Evolutionary conservation across 2,113 vertebrate genomes (phyloP).

Genomic region (Formicarius rufipectus): DNA sequence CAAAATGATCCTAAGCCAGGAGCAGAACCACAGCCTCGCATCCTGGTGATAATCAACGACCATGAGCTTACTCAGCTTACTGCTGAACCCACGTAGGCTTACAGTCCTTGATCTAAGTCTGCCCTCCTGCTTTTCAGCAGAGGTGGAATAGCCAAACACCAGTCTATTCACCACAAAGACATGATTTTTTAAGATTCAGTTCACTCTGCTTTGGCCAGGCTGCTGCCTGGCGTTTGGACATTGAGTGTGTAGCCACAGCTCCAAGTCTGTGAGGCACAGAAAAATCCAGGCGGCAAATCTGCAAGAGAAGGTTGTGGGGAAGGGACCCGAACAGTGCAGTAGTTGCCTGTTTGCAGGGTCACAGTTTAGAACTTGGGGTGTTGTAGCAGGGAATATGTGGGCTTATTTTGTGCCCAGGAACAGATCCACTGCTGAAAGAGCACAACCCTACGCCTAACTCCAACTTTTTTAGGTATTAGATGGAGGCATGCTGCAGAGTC

Average conservation of each 20-base stretch:
- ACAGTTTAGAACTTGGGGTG: not conserved
- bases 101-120: not conserved
- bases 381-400: fast-evolving
- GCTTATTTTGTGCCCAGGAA: not conserved
- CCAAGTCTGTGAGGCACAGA: not conserved
- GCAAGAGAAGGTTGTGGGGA: not conserved
- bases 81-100: fast-evolving
- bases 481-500: not conserved
- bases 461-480: not conserved
- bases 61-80: not conserved
- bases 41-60: not conserved
- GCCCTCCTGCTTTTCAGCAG: not conserved
- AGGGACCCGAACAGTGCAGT: not conserved
- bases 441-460: not conserved
- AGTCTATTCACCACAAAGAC: fast-evolving
- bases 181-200: not conserved
- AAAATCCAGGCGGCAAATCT: not conserved
- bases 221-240: fast-evolving
- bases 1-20: not conserved
- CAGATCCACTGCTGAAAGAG: not conserved
- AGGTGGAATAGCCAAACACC: not conserved
- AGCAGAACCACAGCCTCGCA: not conserved
- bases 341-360: not conserved
- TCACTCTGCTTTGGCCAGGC: not conserved
- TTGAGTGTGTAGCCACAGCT: not conserved